Percentiles rank a stretch among this genome's conserved stretches.
phyloP scores from a whole-genome alignment of 2,113 vertebrate species.

The Tetrao urogallus region DNA sequence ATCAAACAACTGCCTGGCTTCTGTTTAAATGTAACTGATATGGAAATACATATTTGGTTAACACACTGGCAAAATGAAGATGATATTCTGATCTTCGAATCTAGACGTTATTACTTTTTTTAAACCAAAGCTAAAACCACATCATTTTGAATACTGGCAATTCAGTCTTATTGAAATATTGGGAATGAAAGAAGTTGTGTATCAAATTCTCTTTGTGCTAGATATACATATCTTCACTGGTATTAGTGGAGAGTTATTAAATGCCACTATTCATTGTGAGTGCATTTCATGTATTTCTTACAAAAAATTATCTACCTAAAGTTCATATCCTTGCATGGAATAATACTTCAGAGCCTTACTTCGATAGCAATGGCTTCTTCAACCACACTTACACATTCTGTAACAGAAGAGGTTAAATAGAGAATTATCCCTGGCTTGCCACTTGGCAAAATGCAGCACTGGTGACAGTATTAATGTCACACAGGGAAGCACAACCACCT shows the following conservation, averaged over 20 bases:
- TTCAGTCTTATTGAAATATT: background rate
- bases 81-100: background rate
- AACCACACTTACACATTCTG: background rate
- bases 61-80: background rate
- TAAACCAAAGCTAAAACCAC: background rate
- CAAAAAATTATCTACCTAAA: background rate
- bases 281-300: constrained; percentile 24
- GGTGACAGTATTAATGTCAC: too few species aligned
- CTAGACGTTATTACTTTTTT: background rate
- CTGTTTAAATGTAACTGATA: background rate
- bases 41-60: background rate
- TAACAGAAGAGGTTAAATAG: background rate
- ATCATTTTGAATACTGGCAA: background rate
- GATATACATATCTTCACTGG: background rate
- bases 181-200: background rate
- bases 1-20: background rate
- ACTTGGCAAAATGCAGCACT: background rate
- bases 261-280: constrained; percentile 55
- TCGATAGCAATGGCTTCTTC: background rate
- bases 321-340: background rate
- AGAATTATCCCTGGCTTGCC: background rate
- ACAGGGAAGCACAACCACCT: fast-evolving
- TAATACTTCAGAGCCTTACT: background rate
- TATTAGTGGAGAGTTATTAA: constrained; percentile 56
- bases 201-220: background rate